Conservation (phyloP, 2,797 vertebrate species). For the Sebastiscus albofasciatus region DNA sequence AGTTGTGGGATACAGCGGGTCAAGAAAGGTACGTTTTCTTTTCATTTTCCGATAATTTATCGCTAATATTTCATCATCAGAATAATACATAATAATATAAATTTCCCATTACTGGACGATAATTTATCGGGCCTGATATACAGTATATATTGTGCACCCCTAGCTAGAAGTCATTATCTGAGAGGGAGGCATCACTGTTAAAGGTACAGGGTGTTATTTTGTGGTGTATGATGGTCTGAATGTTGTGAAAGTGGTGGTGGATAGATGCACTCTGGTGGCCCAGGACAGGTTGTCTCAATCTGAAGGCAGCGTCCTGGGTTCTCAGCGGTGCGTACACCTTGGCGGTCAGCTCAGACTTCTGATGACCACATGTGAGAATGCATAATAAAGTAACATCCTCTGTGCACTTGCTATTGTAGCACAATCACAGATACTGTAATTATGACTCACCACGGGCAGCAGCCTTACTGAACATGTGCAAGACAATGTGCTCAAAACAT, state of each 20-base stretch:
- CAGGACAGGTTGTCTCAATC: background rate
- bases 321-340: background rate
- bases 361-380: background rate
- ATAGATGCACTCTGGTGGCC: background rate
- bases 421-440: background rate
- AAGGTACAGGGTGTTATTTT: constrained; percentile 3
- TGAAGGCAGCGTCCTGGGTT: background rate
- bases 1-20: constrained; percentile 97
- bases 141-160: too few species aligned
- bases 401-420: background rate
- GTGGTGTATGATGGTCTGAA: background rate
- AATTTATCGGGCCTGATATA: too few species aligned
- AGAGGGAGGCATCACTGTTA: background rate
- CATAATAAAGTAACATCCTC: background rate
- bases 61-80: too few species aligned
- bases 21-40: constrained; percentile 88
- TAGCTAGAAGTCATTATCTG: background rate
- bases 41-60: background rate
- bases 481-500: background rate
- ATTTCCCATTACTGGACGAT: too few species aligned
- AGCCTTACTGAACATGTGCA: background rate
- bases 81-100: too few species aligned
- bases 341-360: background rate
- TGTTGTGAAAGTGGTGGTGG: background rate
- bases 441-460: background rate